phyloP scores from a whole-genome alignment of 2,888 invertebrate species.

The Pilophorus perplexus region DNA sequence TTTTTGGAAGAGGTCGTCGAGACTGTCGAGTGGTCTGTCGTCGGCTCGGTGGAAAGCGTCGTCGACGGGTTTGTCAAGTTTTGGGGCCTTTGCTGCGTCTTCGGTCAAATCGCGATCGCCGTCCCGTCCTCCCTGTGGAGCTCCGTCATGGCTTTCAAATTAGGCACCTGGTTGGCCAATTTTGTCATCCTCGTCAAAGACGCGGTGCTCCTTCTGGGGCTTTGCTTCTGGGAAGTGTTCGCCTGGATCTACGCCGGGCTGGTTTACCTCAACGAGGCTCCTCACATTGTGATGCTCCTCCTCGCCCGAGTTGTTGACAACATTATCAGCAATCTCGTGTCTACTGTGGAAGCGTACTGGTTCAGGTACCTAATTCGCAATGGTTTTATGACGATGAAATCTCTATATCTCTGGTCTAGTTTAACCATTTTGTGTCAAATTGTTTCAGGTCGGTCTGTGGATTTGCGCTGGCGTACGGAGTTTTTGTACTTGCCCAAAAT shows the following conservation, averaged over 20 bases:
- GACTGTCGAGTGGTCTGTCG: neutral
- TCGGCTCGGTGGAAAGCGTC: neutral
- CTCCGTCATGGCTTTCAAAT: neutral
- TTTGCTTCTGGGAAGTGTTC: slow-evolving; percentile 29
- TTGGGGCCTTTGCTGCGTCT: neutral
- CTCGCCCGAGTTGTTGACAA: slow-evolving; percentile 1
- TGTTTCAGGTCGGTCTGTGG: slow-evolving; percentile 11
- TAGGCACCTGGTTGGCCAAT: neutral
- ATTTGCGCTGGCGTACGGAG: neutral
- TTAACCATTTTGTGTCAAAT: too few relatives aligned
- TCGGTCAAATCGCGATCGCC: neutral
- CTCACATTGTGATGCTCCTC: slow-evolving; percentile 3
- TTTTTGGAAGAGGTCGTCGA: slow-evolving; percentile 26
- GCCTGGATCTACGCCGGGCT: slow-evolving; percentile 5
- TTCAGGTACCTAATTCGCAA: too few relatives aligned
- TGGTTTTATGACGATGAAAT: too few relatives aligned
- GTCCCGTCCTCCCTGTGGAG: neutral
- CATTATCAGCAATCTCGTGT: neutral
- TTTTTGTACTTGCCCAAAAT: neutral
- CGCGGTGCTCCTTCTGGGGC: slow-evolving; percentile 5
- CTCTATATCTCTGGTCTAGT: too few relatives aligned
- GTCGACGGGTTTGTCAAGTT: neutral
- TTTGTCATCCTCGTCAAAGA: slow-evolving; percentile 11
- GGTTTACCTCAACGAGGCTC: slow-evolving; percentile 13
- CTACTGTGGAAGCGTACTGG: neutral